phyloP scores from a whole-genome alignment of 2,797 vertebrate species.

The Megaceryle alcyon region DNA sequence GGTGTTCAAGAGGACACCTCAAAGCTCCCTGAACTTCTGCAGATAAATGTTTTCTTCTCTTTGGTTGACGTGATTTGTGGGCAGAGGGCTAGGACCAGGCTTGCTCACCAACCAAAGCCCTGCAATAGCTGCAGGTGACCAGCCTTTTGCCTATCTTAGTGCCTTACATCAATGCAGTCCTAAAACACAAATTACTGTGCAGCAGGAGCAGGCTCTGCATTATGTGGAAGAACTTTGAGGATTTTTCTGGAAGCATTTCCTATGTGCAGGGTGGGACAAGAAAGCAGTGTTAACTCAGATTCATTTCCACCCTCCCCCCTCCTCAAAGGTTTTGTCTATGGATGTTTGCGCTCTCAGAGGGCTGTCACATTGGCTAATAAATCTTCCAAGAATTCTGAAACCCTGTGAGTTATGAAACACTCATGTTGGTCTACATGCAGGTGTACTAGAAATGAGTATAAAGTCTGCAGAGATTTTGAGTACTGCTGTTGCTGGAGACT shows the following conservation, averaged over 20 bases:
- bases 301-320: background rate
- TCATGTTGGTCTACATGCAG: background rate
- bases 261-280: background rate
- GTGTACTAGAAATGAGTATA: background rate
- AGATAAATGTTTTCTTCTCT: background rate
- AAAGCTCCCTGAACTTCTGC: background rate
- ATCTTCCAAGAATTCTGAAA: slow-evolving; percentile 21
- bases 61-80: background rate
- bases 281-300: background rate
- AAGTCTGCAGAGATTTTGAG: background rate
- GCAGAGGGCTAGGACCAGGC: background rate
- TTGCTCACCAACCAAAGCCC: background rate
- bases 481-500: background rate
- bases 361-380: background rate
- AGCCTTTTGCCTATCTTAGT: background rate
- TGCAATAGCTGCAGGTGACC: slow-evolving; percentile 15
- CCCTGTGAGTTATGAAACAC: background rate
- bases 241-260: slow-evolving; percentile 30
- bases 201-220: background rate
- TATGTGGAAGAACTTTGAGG: background rate
- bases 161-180: too few species aligned
- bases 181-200: slow-evolving; percentile 20
- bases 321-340: background rate
- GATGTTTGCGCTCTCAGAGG: background rate
- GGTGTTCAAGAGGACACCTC: background rate